Evolutionary conservation across 2,888 invertebrate genomes (phyloP), one percentile per base, ranked within the genome.

Genomic region (Clostera curtula): DNA sequence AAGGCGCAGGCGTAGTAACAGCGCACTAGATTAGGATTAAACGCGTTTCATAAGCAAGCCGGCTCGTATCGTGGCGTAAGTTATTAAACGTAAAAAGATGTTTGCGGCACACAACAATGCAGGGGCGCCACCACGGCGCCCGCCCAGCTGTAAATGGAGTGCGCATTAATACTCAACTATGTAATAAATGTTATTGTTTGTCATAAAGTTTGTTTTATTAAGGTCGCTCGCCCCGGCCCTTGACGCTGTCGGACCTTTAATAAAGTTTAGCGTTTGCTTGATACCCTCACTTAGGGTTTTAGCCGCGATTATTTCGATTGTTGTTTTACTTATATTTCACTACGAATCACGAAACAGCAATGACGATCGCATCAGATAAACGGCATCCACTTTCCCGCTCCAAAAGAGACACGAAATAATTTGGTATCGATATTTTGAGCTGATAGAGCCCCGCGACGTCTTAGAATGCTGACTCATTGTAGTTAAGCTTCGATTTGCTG

Each of bases 161-260:
- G 55, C 63, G 63, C 71, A 74, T 76, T 77, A 77, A 80, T 79
- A 73, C 68, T 62, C 66, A 61, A 75, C 74, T 74, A 73, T 69
- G 73, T 69, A 71, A 77, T 80, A 76, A 77, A 79, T 79, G 77
- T 77, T 80, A 79, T 80, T 79, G 77, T 79, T 75, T 72, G 74
- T 68, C 74, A 74, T 79, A 79, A 79, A 82, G 55, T 71, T 75
- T 67, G 69, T 73, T 77, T 77, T 77, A 77, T 79, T 65, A 68
- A 70, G 76, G 75, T 70, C 68, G 59, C 44, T 58, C 59, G 45
- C 57, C 49, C 57, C 59, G 52, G 56, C 57, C 59, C 60, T 56
- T 56, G 54, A 58, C 54, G 60, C 42, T 56, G 49, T 55, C 56
- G 62, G 65, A 65, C 67, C 69, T 70, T 67, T 70, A 69, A 69